Evolutionary conservation across 1,140 invertebrate species (phyloP).

Genomic region (Apocrypta bakeri): DNA sequence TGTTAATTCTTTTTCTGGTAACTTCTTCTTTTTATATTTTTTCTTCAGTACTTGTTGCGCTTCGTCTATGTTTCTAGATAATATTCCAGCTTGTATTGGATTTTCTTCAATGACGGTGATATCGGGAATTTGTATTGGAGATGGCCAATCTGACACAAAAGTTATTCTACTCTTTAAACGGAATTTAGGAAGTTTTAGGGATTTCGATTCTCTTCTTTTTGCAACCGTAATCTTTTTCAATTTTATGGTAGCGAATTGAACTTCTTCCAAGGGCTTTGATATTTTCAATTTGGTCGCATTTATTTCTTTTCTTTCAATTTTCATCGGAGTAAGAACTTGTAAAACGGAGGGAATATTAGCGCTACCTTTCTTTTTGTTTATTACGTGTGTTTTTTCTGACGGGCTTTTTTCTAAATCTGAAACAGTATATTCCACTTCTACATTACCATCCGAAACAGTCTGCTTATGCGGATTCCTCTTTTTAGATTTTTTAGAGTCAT

Average conservation of each 20-base stretch:
- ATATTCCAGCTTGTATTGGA: constrained; percentile 77
- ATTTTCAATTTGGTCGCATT: constrained; percentile 71
- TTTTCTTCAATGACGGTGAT: constrained; percentile 75
- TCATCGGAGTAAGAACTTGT: constrained; percentile 64
- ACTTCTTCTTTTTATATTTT: constrained; percentile 73
- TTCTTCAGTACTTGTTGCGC: constrained; percentile 79
- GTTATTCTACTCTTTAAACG: constrained; percentile 79
- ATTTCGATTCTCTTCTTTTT: constrained; percentile 73
- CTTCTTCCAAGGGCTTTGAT: constrained; percentile 68
- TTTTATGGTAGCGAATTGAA: constrained; percentile 78
- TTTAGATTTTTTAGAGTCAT: constrained; percentile 43
- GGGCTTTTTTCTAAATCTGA: constrained; percentile 70
- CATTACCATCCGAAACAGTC: constrained; percentile 73
- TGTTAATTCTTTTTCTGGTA: constrained; percentile 70
- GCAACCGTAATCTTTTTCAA: constrained; percentile 76
- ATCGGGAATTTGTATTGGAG: constrained; percentile 72
- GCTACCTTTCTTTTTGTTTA: constrained; percentile 66
- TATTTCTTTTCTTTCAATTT: constrained; percentile 71
- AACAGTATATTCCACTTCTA: constrained; percentile 71
- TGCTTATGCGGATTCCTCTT: constrained; percentile 72
- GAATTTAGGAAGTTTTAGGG: constrained; percentile 77
- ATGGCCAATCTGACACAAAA: constrained; percentile 78
- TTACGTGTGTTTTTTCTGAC: constrained; percentile 72
- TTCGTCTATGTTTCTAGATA: constrained; percentile 83
- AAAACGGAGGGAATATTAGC: constrained; percentile 62